A percentile compares a stretch with the other conserved stretches of the same genome.
Conservation (phyloP, 2,797 vertebrate genomes). For the Poecilia velifera region DNA sequence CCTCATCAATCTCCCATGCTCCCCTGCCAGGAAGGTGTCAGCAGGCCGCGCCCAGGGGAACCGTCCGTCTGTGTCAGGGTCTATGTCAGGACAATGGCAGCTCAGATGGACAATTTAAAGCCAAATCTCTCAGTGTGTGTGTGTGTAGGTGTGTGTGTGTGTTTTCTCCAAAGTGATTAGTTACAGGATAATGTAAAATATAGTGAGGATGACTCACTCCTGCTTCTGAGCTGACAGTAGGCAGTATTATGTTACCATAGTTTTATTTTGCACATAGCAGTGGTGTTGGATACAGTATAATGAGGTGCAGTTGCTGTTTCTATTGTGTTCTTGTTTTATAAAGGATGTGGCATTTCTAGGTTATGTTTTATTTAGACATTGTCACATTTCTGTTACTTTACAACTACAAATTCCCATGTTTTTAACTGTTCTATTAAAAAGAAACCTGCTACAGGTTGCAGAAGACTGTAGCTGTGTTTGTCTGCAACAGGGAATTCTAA, state of each 20-base stretch:
- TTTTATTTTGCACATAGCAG: not conserved
- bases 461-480: not conserved
- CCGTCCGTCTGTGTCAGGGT: constrained; percentile 19
- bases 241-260: not conserved
- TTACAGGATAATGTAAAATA: constrained; percentile 13
- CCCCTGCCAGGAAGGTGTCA: constrained; percentile 64
- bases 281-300: not conserved
- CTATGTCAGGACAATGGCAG: constrained; percentile 50
- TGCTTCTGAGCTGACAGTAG: not conserved
- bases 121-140: constrained; percentile 23
- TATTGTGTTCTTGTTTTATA: not conserved
- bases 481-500: not conserved
- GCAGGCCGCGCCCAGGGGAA: constrained; percentile 33
- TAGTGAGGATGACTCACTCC: constrained; percentile 18
- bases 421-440: not conserved
- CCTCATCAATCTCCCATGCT: constrained; percentile 43
- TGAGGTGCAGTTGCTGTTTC: not conserved
- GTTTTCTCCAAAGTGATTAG: constrained; percentile 50
- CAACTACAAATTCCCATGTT: not conserved
- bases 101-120: constrained; percentile 54
- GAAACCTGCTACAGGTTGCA: not conserved
- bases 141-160: constrained; percentile 28
- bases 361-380: not conserved
- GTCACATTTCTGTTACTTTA: not conserved
- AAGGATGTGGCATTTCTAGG: too few relatives aligned